Evolutionary conservation across 2,797 vertebrate genomes (phyloP).

Genomic region (Valencia hispanica): DNA sequence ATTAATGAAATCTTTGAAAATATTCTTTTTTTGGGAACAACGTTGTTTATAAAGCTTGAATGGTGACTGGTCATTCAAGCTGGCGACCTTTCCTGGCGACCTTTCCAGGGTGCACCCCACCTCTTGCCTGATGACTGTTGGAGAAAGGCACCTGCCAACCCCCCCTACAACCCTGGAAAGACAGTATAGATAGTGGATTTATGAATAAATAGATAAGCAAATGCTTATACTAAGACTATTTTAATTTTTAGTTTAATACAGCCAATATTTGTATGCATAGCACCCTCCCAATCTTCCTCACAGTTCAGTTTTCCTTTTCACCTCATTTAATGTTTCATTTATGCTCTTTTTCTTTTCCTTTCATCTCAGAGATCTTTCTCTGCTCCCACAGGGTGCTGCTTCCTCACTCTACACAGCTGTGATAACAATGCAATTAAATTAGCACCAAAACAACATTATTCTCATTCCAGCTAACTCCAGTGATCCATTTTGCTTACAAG

Average conservation of each 20-base stretch:
- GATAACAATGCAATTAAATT: constrained; percentile 36
- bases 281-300: background rate
- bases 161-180: too few relatives aligned
- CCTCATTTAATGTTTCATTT: constrained; percentile 38
- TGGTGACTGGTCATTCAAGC: too few relatives aligned
- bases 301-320: background rate
- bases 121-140: too few relatives aligned
- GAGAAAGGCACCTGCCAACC: too few relatives aligned
- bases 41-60: too few relatives aligned
- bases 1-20: background rate
- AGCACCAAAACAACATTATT: constrained; percentile 32
- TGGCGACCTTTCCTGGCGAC: too few relatives aligned
- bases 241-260: background rate
- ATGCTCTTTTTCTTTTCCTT: constrained; percentile 8
- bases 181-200: too few relatives aligned
- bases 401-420: constrained; percentile 14
- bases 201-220: too few relatives aligned
- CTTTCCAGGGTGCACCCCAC: too few relatives aligned
- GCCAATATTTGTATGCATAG: too few relatives aligned
- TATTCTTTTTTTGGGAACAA: background rate
- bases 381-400: constrained; percentile 6
- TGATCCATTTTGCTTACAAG: constrained; percentile 19
- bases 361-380: constrained; percentile 11
- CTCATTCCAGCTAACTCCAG: constrained; percentile 19
- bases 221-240: background rate